Evolutionary conservation across 1,140 invertebrate genomes (phyloP), one percentile per base, ranked within the genome.

Genomic region (Zophobas atratus): DNA sequence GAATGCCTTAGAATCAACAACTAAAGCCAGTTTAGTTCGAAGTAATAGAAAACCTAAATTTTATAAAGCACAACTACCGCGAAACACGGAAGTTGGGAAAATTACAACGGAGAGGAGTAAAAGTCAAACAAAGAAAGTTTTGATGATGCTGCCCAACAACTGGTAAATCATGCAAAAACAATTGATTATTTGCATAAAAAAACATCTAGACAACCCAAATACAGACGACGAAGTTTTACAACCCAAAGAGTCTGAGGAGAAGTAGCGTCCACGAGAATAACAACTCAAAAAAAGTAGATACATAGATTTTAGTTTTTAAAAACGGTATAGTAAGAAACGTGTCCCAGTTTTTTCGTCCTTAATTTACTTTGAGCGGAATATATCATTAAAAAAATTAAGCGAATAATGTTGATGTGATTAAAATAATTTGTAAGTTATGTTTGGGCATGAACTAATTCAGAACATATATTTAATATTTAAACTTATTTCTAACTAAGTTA

Each of bases 121-220:
- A 38, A 70, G 73, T 43, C 33, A 72, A 46, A 79, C 51, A 4
- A 82, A 83, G 39, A 79, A 80, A 53, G 55, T 56, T 48, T 84
- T 34, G 82, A 85, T 79, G 79, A 83, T 72, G 38, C 84, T 33
- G 84, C 84, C 1, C 36, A 82, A 34, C 76, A 81, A 49, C 60
- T 86, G 49, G 79, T 84, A 0, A 83, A 84, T 80, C 83, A 86
- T 77, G 84, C 84, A n/a, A 82, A 78, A 80, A 79, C 76, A 41
- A 79, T 84, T 5, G 80, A 82, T 77, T 81, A 81, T 76, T 75
- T 85, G 8, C 77, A 70, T 36, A 77, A 60, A 6, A 81, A 78
- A 70, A 71, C 75, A 56, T 53, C 77, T 0, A 80, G 74, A 75
- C 70, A 70, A 43, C n/a, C 67, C 20, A 81, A 80, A 77, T 81